A percentile compares a stretch with the other conserved stretches of the same genome.
Conservation (phyloP, 1,140 invertebrate genomes). For the Calephelis virginiensis region DNA sequence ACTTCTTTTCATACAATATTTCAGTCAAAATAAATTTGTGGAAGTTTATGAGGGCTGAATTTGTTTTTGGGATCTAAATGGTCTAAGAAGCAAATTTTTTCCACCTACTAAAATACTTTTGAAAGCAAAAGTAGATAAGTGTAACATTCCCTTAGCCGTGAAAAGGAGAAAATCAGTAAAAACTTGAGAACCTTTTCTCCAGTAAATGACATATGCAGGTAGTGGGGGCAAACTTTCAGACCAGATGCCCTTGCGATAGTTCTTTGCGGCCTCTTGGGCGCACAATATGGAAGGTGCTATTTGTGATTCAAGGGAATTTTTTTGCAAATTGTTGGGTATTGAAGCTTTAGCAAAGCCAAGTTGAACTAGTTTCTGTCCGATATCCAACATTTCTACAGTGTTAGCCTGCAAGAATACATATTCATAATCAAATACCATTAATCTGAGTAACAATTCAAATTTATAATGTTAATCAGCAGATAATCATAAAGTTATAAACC, state of each 20-base stretch:
- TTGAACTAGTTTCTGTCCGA: conserved; percentile 66
- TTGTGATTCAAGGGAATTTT: conserved; percentile 66
- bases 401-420: conserved; percentile 52
- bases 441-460: not conserved
- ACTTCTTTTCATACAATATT: not conserved
- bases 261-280: conserved; percentile 59
- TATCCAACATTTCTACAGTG: conserved; percentile 58
- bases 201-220: conserved; percentile 56
- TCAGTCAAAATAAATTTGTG: not conserved
- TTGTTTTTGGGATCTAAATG: conserved; percentile 48
- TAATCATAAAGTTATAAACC: too few relatives aligned
- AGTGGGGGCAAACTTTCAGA: conserved; percentile 58
- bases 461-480: conserved; percentile 13
- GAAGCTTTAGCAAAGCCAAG: conserved; percentile 67
- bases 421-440: conserved; percentile 6
- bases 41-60: conserved; percentile 54
- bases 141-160: conserved; percentile 43
- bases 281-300: conserved; percentile 56
- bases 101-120: conserved; percentile 56
- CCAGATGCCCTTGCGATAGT: conserved; percentile 63
- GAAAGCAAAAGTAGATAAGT: conserved; percentile 42
- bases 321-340: conserved; percentile 51
- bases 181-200: conserved; percentile 57
- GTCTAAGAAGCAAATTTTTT: conserved; percentile 51
- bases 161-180: conserved; percentile 41